phyloP scores from a whole-genome alignment of 2,113 vertebrate species.

The Xenus cinereus region DNA sequence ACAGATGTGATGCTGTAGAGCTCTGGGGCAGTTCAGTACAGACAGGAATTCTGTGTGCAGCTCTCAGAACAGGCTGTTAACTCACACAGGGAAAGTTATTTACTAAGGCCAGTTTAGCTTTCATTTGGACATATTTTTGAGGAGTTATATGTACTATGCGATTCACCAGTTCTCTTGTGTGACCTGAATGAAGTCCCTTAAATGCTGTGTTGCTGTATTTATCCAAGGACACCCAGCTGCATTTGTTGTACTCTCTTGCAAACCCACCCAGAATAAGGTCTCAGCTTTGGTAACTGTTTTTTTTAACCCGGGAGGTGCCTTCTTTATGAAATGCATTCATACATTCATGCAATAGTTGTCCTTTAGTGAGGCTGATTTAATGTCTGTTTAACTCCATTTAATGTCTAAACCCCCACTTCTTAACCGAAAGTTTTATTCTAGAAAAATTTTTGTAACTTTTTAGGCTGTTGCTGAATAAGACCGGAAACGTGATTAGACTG shows the following conservation, averaged over 20 bases:
- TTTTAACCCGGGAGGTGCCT: rapidly evolving
- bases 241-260: not conserved
- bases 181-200: not conserved
- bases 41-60: not conserved
- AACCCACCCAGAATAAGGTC: not conserved
- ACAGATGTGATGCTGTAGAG: not conserved
- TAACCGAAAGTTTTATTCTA: not conserved
- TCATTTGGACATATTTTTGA: not conserved
- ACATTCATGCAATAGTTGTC: rapidly evolving
- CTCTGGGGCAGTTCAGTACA: not conserved
- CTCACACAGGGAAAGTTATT: not conserved
- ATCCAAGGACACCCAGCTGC: not conserved
- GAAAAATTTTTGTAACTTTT: not conserved
- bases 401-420: not conserved
- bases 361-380: not conserved
- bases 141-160: not conserved
- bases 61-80: not conserved
- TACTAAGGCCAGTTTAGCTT: not conserved
- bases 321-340: not conserved
- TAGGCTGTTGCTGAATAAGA: not conserved
- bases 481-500: not conserved
- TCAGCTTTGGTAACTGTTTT: not conserved
- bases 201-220: not conserved
- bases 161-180: not conserved
- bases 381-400: not conserved